Base-by-base conservation (phyloP, 2,888 invertebrate genomes). In the Melipona bicolor region DNA sequence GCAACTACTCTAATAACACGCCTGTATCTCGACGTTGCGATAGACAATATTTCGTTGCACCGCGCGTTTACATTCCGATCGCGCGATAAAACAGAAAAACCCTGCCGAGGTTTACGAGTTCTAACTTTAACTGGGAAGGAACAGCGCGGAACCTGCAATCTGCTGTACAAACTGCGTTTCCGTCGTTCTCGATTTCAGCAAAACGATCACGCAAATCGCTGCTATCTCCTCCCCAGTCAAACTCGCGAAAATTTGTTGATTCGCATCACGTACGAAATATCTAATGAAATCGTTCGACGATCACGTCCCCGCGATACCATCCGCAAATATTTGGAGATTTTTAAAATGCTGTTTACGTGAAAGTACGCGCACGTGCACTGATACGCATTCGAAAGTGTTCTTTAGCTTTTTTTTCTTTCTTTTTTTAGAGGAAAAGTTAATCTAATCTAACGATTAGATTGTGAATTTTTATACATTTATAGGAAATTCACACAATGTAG, bases 21-120 rank as follows among this genome's bases (percentile, higher is more conserved):
- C 59, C 69, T 67, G 43, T 59, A 61, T 43, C 52, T 43, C 77
- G 56, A 56, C 68, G 68, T 61, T 68, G 24, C 17, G 24, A 69
- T 69, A 43, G 1, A 43, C 27, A 78, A 72, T 36, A 64, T 70
- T 76, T 43, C 50, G 36, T 43, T 71, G 64, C 65, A 50, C 52
- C 21, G 49, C 69, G 27, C 70, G 61, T 79, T 79, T 69, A 43
- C 77, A 71, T 77, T 72, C 72, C 72, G 71, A 62, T 62, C 61
- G 36, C 3, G 54, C 71, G 77, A 81, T 73, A 81, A 43, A 43
- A 52, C 24, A 17, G 71, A 70, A 73, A 54, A 27, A 27, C 6
- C 61, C 3, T 17, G 19, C 9, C 9, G 9, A 52, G 56, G 4
- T 56, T 54, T 54, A 67, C 56, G 19, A 27, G 71, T 32, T 43